A percentile compares a stretch with the other conserved stretches of the same genome.
These are phyloP conservation scores for Cyanoramphus novaezelandiae DNA, from an alignment of 2,113 vertebrate genomes.

Conservation along the genomic window DNA sequence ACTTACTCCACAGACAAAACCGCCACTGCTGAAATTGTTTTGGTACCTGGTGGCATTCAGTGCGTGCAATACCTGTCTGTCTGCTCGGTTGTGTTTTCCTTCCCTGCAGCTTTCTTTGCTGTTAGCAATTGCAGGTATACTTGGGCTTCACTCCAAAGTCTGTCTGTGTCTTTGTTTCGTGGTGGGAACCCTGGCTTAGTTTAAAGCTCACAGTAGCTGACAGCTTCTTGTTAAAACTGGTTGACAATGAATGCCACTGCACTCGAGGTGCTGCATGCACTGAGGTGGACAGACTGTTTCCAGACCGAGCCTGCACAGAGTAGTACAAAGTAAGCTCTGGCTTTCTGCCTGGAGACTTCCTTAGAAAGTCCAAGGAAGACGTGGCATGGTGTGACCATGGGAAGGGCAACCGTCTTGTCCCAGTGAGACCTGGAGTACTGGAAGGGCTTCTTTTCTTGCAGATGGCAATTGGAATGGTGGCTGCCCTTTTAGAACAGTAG, in stretches of 20 bases:
- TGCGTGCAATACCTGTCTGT: neutral
- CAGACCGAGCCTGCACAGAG: accelerated
- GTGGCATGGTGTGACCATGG: accelerated
- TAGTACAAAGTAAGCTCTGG: neutral
- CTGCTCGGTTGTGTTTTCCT: neutral
- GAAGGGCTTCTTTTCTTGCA: neutral
- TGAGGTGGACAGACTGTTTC: accelerated
- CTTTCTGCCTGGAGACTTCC: neutral
- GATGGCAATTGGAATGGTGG: too few relatives aligned
- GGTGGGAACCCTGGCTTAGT: neutral
- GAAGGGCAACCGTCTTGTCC: neutral
- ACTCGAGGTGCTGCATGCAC: neutral
- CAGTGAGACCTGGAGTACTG: accelerated
- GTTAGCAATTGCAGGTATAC: neutral
- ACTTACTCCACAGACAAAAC: neutral
- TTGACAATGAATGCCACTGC: accelerated
- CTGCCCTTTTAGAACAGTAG: neutral
- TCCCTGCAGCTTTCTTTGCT: neutral
- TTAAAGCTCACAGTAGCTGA: neutral
- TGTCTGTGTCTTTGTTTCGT: neutral
- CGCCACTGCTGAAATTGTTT: neutral
- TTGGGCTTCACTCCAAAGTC: neutral
- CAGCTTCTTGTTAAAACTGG: neutral
- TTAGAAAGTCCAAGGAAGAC: neutral
- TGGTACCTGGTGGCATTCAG: neutral